A percentile compares a stretch with the other conserved stretches of the same genome.
Evolutionary conservation across 1,140 invertebrate species (phyloP).

Genomic region (Laupala kohalensis): DNA sequence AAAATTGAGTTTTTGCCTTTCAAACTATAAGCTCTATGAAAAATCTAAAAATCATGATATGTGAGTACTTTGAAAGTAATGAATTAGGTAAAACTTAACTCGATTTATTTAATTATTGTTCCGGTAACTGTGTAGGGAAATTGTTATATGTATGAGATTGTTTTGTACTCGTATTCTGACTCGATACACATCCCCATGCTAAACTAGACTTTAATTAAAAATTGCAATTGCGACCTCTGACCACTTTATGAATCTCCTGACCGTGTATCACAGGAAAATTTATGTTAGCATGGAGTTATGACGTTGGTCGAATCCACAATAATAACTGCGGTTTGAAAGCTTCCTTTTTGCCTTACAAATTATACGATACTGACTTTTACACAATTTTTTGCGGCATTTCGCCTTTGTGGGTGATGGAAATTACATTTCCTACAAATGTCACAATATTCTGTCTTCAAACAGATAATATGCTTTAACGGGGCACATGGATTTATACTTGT

Average conservation of each 20-base stretch:
- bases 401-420: too few species aligned
- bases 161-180: not conserved
- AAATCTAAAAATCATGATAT: too few species aligned
- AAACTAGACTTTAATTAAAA: not conserved
- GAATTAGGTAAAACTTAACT: not conserved
- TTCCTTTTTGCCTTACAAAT: not conserved
- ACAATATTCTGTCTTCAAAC: too few species aligned
- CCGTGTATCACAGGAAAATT: not conserved
- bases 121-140: not conserved
- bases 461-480: too few species aligned
- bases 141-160: not conserved
- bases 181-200: not conserved
- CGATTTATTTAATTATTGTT: not conserved
- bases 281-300: not conserved
- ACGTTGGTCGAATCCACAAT: not conserved
- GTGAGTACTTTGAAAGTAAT: too few species aligned
- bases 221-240: not conserved
- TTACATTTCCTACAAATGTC: too few species aligned
- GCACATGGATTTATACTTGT: too few species aligned
- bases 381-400: not conserved
- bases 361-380: not conserved
- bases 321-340: not conserved
- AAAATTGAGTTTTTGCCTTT: too few species aligned
- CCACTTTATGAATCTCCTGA: not conserved
- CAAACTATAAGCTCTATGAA: too few species aligned